phyloP scores from a whole-genome alignment of 1,140 invertebrate genomes.

The Halesus radiatus region DNA sequence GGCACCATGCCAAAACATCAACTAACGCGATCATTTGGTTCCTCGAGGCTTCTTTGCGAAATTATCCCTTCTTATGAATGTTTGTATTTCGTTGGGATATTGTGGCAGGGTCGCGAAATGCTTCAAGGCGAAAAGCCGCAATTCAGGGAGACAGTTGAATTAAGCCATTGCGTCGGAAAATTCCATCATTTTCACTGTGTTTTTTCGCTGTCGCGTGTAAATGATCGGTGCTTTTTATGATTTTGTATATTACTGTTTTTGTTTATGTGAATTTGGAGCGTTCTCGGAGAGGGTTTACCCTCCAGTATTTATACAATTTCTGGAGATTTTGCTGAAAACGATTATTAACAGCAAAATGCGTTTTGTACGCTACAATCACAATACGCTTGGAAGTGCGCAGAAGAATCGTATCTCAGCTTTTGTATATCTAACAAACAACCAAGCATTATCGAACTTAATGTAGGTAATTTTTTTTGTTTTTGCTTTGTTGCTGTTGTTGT shows the following conservation, averaged over 20 bases:
- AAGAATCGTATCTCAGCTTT: too few relatives aligned
- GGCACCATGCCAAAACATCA: background rate
- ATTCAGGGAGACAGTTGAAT: background rate
- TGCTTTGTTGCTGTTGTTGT: too few relatives aligned
- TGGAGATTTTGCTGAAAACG: conserved; percentile 8
- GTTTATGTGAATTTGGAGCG: background rate
- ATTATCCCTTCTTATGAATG: background rate
- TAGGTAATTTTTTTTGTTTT: too few relatives aligned
- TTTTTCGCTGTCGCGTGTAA: background rate
- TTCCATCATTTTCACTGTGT: background rate
- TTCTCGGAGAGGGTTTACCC: conserved; percentile 7
- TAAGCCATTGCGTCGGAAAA: background rate
- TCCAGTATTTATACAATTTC: conserved; percentile 15
- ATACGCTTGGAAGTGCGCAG: too few relatives aligned
- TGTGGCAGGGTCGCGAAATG: conserved; percentile 7
- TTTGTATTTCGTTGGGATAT: too few relatives aligned
- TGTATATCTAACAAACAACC: too few relatives aligned
- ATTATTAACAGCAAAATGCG: background rate
- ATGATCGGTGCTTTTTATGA: background rate
- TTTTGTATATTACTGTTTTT: background rate
- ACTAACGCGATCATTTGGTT: background rate
- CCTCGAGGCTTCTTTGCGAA: background rate
- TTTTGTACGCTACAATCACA: too few relatives aligned
- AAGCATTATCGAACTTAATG: too few relatives aligned
- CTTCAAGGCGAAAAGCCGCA: conserved; percentile 9